Evolutionary conservation across 2,888 invertebrate species (phyloP), one percentile per base, ranked within the genome.

Genomic region (Petrophora chlorosata): DNA sequence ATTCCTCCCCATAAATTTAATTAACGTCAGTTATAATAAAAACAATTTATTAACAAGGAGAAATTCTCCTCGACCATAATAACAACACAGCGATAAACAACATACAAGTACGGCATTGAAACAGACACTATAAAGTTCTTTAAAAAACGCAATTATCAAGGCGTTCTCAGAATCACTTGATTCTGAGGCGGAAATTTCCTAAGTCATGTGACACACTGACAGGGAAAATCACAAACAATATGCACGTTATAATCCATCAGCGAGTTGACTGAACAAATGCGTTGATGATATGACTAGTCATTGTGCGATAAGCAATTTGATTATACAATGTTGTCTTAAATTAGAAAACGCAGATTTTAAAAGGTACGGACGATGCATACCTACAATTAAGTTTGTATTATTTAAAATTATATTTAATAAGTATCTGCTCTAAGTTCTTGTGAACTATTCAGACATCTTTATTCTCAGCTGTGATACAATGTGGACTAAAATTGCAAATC

Each of bases 191-290:
- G 65, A 76, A 76, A 70, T 71, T 79, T 74, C 74, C 73, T 19
- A 1, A 66, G 53, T 63, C 59, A 62, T 61, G 66, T 69, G 65
- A 59, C 61, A 59, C 60, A 58, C 45, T 47, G 47, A 40, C 48
- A 39, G 12, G 42, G 43, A 41, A 61, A 40, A 59, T 60, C 55
- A 64, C 67, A 66, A 56, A 53, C 54, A 56, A 54, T 52, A 19
- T 28, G 12, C 22, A 43, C 43, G 43, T 56, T 53, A 59, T 67
- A 59, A 79, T 80, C 72, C 68, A 80, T 80, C 79, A 79, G 48
- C 3, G 50, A 56, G 65, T 47, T 61, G 67, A 63, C 65, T 70
- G 61, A 63, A 67, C 68, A 71, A 74, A 74, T 74, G 70, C 66
- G 53, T 59, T 53, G 62, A 52, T 63, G 57, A 61, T 57, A 59